Base-by-base conservation (phyloP, 53 echinoderm and acorn worm species). In the Echinarachnius parma region DNA sequence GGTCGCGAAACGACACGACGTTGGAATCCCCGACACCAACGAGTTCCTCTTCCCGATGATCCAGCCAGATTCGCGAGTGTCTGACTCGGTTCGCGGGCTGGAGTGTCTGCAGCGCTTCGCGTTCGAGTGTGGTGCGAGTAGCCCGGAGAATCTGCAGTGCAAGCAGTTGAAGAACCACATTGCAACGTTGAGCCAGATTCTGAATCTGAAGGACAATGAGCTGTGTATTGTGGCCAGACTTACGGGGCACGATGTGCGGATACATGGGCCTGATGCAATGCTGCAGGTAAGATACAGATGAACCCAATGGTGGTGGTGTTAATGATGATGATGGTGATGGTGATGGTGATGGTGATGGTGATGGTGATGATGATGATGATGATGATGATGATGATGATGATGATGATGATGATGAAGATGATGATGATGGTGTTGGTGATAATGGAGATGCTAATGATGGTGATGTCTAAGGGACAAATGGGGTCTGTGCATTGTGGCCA, bases 81-180 rank as follows among this genome's bases (percentile, higher is more conserved):
- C 81, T 13, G 75, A 78, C 47, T 82, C 82, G 36, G 24, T 82
- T 10, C 66, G 92, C 29, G 92, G 77, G 4, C 60, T 79, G 27
- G 81, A 92, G 29, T 59, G 70, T 46, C 42, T 92, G 21, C 77
- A 84, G 46, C 71, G 84, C 52, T 65, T 72, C 67, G 74, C 92
- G 2, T 66, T 46, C 10, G 48, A 62, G 78, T 87, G 87, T 69
- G 78, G 83, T 28, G 83, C 80, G 14, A 81, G 63, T 34, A 79
- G 87, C 47, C 92, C 92, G 15, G 81, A 86, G 64, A 53, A 59
- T 28, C 66, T 92, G 28, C 59, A 83, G 59, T 84, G 87, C 23
- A 92, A 81, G 18, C 58, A 75, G 44, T 49, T 92, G 50, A 67
- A 87, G 39, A 92, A 92, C 45, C 92, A 92, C 30, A 87, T 92